A percentile compares a stretch with the other conserved stretches of the same genome.
Evolutionary conservation across 1,140 invertebrate species (phyloP).

Genomic region (Trialeurodes vaporariorum): DNA sequence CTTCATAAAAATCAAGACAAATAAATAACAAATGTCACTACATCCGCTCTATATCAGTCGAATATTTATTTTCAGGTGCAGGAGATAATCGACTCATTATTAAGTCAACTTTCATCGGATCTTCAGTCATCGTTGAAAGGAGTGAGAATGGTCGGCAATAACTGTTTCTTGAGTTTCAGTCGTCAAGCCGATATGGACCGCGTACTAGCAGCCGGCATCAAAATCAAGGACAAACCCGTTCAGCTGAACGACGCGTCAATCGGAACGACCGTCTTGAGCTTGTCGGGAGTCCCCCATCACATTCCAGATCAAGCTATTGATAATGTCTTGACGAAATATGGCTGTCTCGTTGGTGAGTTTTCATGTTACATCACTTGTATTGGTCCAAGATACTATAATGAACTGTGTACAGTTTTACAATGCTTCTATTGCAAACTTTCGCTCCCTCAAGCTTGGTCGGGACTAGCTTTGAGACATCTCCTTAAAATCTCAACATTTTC

Average conservation of each 20-base stretch:
- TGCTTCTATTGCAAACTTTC: background rate
- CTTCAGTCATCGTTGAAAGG: slow-evolving; percentile 26
- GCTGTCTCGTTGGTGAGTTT: slow-evolving; percentile 30
- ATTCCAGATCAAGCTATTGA: slow-evolving; percentile 31
- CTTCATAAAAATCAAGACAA: too few relatives aligned
- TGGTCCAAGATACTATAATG: too few relatives aligned
- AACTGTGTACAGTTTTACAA: background rate
- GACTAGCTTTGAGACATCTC: too few relatives aligned
- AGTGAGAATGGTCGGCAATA: slow-evolving; percentile 27
- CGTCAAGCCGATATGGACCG: slow-evolving; percentile 25
- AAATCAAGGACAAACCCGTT: slow-evolving; percentile 26
- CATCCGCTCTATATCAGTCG: too few relatives aligned
- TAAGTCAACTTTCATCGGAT: slow-evolving; percentile 29
- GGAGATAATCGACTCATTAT: slow-evolving; percentile 34
- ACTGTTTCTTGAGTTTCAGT: slow-evolving; percentile 31
- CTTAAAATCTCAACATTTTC: too few relatives aligned
- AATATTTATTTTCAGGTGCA: too few relatives aligned
- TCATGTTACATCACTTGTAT: too few relatives aligned
- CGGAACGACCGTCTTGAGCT: slow-evolving; percentile 29
- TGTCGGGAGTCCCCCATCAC: slow-evolving; percentile 34
- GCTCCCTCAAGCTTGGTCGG: too few relatives aligned
- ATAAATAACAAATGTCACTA: too few relatives aligned
- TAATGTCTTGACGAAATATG: slow-evolving; percentile 31
- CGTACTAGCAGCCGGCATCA: slow-evolving; percentile 26
- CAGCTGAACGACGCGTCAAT: slow-evolving; percentile 29